phyloP scores from a whole-genome alignment of 1,140 invertebrate species.

The Drosophila parvula region DNA sequence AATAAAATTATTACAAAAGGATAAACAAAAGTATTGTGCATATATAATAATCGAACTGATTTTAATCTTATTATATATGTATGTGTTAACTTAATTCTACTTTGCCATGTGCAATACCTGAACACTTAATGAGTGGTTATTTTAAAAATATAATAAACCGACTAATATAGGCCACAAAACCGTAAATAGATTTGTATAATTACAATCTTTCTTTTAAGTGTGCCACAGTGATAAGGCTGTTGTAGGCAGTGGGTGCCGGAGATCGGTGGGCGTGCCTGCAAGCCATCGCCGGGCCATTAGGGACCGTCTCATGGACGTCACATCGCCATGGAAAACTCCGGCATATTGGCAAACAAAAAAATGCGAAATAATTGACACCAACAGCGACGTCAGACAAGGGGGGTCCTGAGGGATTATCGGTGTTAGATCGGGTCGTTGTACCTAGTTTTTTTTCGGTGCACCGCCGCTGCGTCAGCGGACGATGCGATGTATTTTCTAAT shows the following conservation, averaged over 20 bases:
- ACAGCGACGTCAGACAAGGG: conserved; percentile 14
- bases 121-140: background rate
- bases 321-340: conserved; percentile 11
- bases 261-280: conserved; percentile 32
- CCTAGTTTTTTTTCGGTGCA: conserved; percentile 41
- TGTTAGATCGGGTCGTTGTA: conserved; percentile 21
- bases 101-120: background rate
- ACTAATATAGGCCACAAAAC: background rate
- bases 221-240: background rate
- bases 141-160: background rate
- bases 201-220: background rate
- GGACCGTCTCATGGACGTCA: conserved; percentile 24
- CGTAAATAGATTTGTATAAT: too few relatives aligned
- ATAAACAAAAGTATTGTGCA: too few relatives aligned
- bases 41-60: too few relatives aligned
- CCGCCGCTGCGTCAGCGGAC: conserved; percentile 41
- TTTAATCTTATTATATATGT: too few relatives aligned
- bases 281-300: conserved; percentile 68
- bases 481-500: conserved; percentile 68
- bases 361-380: conserved; percentile 75
- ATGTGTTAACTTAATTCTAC: background rate
- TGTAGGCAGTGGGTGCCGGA: background rate
- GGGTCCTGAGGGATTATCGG: background rate
- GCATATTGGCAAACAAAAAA: conserved; percentile 67
- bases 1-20: too few relatives aligned